Conservation (phyloP, 1,140 invertebrate genomes). For the Sinonovacula constricta region DNA sequence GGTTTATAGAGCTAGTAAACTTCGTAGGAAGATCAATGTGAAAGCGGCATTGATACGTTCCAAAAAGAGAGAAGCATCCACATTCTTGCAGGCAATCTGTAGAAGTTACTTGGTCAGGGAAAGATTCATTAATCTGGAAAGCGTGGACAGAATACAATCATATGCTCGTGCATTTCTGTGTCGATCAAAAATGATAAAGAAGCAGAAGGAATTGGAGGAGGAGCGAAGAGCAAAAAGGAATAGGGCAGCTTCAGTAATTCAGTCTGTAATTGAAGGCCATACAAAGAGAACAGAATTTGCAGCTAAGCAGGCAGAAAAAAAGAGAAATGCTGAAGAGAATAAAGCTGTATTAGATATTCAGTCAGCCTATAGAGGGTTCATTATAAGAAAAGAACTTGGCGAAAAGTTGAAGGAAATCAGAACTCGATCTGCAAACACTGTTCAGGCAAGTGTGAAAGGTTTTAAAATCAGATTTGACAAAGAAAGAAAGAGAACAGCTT, state of each 20-base stretch:
- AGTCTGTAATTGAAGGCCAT: conserved; percentile 8
- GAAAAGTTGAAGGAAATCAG: neutral
- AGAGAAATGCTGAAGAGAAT: neutral
- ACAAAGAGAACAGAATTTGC: conserved; percentile 22
- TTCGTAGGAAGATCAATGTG: conserved; percentile 13
- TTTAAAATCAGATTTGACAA: neutral
- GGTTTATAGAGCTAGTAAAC: conserved; percentile 37
- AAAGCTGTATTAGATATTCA: conserved; percentile 24
- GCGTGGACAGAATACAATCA: neutral
- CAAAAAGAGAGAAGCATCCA: conserved; percentile 34
- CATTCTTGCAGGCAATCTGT: conserved; percentile 29
- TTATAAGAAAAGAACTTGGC: conserved; percentile 2
- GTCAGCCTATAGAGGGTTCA: neutral
- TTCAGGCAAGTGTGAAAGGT: conserved; percentile 26
- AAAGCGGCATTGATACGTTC: conserved; percentile 10
- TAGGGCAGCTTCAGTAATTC: conserved; percentile 18
- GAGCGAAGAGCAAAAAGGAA: conserved; percentile 1
- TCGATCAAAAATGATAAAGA: neutral
- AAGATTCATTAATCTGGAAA: neutral
- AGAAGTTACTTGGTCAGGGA: conserved; percentile 13
- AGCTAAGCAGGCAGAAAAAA: conserved; percentile 17
- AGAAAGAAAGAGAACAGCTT: neutral
- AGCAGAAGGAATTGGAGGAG: conserved; percentile 16
- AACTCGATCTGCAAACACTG: conserved; percentile 1
- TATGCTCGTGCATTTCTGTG: neutral